phyloP scores from a whole-genome alignment of 2,797 vertebrate genomes.

The Scleropages formosus region DNA sequence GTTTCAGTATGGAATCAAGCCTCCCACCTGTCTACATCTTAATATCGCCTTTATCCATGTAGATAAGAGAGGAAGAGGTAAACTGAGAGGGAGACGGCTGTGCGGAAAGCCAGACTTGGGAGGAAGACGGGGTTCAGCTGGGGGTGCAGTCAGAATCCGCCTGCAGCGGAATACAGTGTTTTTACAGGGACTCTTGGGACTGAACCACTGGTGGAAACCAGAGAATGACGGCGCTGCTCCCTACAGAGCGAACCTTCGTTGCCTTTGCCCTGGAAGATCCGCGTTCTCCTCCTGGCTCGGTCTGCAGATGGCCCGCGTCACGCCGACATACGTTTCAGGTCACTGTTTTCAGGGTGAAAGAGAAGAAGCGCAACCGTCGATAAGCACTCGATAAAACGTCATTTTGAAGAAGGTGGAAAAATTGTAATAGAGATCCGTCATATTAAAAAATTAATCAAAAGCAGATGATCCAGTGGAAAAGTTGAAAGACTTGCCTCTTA shows the following conservation, averaged over 20 bases:
- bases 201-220: slow-evolving; percentile 19
- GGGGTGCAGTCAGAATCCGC: slow-evolving; percentile 26
- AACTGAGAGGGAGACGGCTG: background rate
- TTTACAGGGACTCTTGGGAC: slow-evolving; percentile 5
- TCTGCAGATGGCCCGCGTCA: background rate
- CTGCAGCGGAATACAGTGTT: background rate
- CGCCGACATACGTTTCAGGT: background rate
- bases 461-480: no score
- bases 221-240: slow-evolving; percentile 29
- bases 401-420: no score
- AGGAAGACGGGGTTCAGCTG: background rate
- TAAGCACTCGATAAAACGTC: no score
- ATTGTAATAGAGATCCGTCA: no score
- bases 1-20: slow-evolving; percentile 31
- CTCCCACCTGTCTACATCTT: slow-evolving; percentile 29
- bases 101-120: background rate
- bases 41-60: slow-evolving; percentile 10
- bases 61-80: background rate
- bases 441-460: no score
- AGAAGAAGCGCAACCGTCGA: no score
- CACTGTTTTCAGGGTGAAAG: no score
- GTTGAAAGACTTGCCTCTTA: no score
- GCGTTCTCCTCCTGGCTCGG: background rate
- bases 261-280: background rate
- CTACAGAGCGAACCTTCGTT: slow-evolving; percentile 20